phyloP scores from a whole-genome alignment of 2,113 vertebrate genomes.

The Chaenogobius annularis region DNA sequence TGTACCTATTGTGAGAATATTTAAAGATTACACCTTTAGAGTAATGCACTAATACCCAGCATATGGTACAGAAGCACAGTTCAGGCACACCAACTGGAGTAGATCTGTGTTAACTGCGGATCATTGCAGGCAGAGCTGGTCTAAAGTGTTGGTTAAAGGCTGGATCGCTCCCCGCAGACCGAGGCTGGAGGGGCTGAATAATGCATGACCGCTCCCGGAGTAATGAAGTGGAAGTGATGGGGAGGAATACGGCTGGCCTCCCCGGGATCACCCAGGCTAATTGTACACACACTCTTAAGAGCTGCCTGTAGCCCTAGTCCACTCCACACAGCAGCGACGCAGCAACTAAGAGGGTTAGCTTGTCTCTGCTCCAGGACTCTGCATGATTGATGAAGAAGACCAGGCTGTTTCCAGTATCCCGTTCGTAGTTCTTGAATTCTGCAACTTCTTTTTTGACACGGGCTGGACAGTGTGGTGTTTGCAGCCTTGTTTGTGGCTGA shows the following conservation, averaged over 20 bases:
- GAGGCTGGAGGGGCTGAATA: slow-evolving; percentile 72
- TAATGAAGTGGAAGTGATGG: slow-evolving; percentile 80
- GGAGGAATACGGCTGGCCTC: slow-evolving; percentile 73
- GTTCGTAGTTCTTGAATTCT: slow-evolving; percentile 54
- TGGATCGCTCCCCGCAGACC: slow-evolving; percentile 72
- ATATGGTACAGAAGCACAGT: background rate
- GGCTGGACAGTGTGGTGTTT: slow-evolving; percentile 50
- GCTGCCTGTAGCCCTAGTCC: slow-evolving; percentile 58
- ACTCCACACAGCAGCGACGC: slow-evolving; percentile 25
- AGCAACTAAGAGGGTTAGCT: slow-evolving; percentile 74
- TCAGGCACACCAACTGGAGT: background rate
- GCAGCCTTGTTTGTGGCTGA: slow-evolving; percentile 57
- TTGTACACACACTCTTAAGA: slow-evolving; percentile 72
- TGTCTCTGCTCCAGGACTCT: slow-evolving; percentile 76
- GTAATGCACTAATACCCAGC: background rate
- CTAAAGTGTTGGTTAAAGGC: slow-evolving; percentile 77
- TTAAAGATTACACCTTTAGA: background rate
- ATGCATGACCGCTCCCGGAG: slow-evolving; percentile 72
- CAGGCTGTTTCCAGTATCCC: slow-evolving; percentile 71
- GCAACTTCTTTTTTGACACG: slow-evolving; percentile 38
- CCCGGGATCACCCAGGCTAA: slow-evolving; percentile 68
- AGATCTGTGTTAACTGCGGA: slow-evolving; percentile 10
- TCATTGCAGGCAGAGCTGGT: slow-evolving; percentile 57
- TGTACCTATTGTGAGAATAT: too few species aligned
- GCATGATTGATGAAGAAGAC: slow-evolving; percentile 77